These are phyloP conservation scores for Entomobrya proxima DNA, from an alignment of 2,888 invertebrate species.

Conservation along the genomic window DNA sequence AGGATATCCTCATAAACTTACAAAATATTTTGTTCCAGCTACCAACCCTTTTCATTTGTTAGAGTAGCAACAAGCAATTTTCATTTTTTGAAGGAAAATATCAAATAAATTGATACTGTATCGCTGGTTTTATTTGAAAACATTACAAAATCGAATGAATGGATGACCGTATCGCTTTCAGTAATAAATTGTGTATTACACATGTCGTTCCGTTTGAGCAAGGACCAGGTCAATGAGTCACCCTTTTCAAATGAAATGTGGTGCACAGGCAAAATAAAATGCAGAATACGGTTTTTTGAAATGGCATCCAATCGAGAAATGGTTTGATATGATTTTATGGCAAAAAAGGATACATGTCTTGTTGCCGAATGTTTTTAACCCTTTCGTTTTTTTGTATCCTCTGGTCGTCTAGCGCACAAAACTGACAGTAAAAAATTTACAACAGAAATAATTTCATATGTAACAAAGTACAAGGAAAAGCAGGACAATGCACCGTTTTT, in stretches of 20 bases:
- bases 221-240: neutral
- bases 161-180: conserved; percentile 21
- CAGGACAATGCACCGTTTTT: neutral
- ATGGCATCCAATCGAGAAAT: conserved; percentile 5
- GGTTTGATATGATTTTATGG: neutral
- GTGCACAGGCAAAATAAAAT: too few species aligned
- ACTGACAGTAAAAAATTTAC: neutral
- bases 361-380: neutral
- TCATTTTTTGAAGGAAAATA: neutral
- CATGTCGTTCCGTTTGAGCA: neutral
- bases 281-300: too few species aligned
- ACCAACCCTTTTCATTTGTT: neutral
- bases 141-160: neutral
- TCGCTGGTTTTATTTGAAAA: neutral
- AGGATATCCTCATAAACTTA: too few species aligned
- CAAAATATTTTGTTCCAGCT: too few species aligned
- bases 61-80: conserved; percentile 7
- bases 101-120: neutral
- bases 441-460: neutral
- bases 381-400: neutral
- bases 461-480: neutral
- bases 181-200: conserved; percentile 34
- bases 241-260: neutral
- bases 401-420: too few species aligned
- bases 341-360: neutral